Evolutionary conservation across 2,113 vertebrate species (phyloP).

Genomic region (Zootoca vivipara): DNA sequence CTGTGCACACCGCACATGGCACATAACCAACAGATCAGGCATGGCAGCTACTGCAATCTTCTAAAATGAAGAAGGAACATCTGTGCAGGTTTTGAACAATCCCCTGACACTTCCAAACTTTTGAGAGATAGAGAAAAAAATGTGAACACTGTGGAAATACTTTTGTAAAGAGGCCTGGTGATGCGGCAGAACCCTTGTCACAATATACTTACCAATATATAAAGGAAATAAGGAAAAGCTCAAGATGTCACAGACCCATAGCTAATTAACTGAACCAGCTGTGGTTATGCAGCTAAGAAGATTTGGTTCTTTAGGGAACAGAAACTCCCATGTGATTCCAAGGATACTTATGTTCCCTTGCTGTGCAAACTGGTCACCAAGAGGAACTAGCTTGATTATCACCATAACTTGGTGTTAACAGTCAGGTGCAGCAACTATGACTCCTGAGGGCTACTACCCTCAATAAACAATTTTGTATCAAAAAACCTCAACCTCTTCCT

Average conservation of each 20-base stretch:
- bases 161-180: background rate
- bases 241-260: background rate
- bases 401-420: background rate
- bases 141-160: conserved; percentile 46
- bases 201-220: conserved; percentile 59
- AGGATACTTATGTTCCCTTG: background rate
- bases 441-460: background rate
- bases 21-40: conserved; percentile 60
- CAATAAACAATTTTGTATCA: background rate
- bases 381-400: background rate
- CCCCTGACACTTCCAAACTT: conserved; percentile 75
- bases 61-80: conserved; percentile 25
- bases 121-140: conserved; percentile 64
- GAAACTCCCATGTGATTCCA: background rate
- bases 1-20: conserved; percentile 42
- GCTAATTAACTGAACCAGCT: background rate
- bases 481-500: background rate
- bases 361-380: background rate
- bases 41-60: conserved; percentile 37
- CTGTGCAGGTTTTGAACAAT: conserved; percentile 49
- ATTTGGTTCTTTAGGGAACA: background rate
- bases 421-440: background rate
- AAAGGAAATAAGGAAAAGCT: conserved; percentile 38
- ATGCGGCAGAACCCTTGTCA: conserved; percentile 36
- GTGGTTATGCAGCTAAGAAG: background rate